phyloP scores from a whole-genome alignment of 2,888 invertebrate genomes.

The Gonocerus acuteangulatus region DNA sequence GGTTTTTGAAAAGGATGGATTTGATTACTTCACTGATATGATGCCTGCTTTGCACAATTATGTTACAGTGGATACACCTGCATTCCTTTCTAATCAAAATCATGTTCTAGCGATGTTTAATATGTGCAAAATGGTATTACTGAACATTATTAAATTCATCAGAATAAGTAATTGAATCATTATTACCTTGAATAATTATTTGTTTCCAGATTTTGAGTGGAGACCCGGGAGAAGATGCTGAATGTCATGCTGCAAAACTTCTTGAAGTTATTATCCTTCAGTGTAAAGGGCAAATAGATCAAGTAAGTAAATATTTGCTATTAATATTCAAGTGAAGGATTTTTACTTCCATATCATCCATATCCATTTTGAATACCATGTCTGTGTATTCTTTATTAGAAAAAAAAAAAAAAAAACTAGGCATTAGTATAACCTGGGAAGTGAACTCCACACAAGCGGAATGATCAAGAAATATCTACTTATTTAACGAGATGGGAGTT shows the following conservation, averaged over 20 bases:
- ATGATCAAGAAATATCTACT: too few species aligned
- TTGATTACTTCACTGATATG: slow-evolving; percentile 95
- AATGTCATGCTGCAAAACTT: slow-evolving; percentile 94
- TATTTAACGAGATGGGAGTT: too few species aligned
- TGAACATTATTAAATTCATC: background rate
- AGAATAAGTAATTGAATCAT: background rate
- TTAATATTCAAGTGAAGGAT: too few species aligned
- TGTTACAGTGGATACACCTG: slow-evolving; percentile 88
- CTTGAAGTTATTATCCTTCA: slow-evolving; percentile 92
- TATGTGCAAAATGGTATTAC: slow-evolving; percentile 78
- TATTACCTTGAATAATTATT: background rate
- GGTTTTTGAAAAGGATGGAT: slow-evolving; percentile 88
- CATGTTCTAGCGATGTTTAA: slow-evolving; percentile 84
- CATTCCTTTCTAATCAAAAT: slow-evolving; percentile 85
- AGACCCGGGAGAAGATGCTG: slow-evolving; percentile 81
- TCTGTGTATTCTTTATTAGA: too few species aligned
- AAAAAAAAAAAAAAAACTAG: too few species aligned
- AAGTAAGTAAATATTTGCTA: slow-evolving; percentile 42
- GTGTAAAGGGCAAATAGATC: slow-evolving; percentile 81
- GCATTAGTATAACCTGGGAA: too few species aligned
- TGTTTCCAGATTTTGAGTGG: slow-evolving; percentile 52
- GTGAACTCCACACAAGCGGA: too few species aligned
- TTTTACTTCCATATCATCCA: too few species aligned
- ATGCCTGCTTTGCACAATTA: slow-evolving; percentile 98
- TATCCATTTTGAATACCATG: too few species aligned